Evolutionary conservation across 2,888 invertebrate genomes (phyloP).

Genomic region (Druceiella hillmani): DNA sequence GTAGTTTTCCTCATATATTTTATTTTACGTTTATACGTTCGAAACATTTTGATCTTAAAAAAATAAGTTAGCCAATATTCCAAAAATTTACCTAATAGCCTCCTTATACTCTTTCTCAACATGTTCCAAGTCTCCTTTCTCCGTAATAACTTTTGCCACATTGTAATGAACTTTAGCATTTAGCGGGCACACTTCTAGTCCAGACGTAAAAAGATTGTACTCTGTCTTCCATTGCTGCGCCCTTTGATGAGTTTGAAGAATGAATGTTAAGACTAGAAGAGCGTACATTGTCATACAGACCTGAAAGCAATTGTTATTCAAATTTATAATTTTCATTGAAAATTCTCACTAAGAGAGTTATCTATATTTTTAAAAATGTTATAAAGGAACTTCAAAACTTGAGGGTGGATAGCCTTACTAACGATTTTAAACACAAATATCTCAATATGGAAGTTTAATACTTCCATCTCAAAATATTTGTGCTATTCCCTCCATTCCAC

Average conservation of each 20-base stretch:
- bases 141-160: slow-evolving; percentile 82
- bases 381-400: too few relatives aligned
- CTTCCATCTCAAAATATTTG: too few relatives aligned
- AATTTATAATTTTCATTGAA: too few relatives aligned
- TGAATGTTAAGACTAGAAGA: slow-evolving; percentile 25
- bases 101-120: slow-evolving; percentile 75
- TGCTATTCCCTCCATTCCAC: too few relatives aligned
- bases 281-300: slow-evolving; percentile 24
- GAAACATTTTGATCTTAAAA: slow-evolving; percentile 3
- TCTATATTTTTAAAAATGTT: too few relatives aligned
- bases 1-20: too few relatives aligned
- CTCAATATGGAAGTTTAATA: too few relatives aligned
- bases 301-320: too few relatives aligned
- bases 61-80: too few relatives aligned
- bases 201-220: slow-evolving; percentile 71
- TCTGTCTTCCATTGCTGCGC: slow-evolving; percentile 80
- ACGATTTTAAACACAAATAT: too few relatives aligned
- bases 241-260: slow-evolving; percentile 53
- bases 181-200: slow-evolving; percentile 79
- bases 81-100: slow-evolving; percentile 58
- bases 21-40: slow-evolving; percentile 5
- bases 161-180: slow-evolving; percentile 96
- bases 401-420: too few relatives aligned
- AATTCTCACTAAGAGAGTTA: too few relatives aligned
- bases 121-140: slow-evolving; percentile 57